Conservation (phyloP, 2,797 vertebrate genomes). For the Ataeniobius toweri region DNA sequence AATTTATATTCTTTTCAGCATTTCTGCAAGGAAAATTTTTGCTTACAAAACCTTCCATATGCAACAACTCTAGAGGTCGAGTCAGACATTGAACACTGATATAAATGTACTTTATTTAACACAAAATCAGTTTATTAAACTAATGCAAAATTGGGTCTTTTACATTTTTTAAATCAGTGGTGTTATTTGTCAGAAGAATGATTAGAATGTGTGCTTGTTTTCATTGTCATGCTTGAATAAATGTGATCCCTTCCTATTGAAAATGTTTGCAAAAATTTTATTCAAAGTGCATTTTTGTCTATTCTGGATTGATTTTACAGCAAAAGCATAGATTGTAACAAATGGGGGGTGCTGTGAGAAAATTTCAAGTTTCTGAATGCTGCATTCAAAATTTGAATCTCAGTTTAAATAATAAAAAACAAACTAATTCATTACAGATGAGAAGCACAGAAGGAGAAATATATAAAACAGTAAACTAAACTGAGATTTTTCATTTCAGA, state of each 20-base stretch:
- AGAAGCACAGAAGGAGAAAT: slow-evolving; percentile 32
- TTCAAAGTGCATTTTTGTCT: slow-evolving; percentile 77
- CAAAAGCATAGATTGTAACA: slow-evolving; percentile 15
- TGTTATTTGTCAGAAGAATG: slow-evolving; percentile 34
- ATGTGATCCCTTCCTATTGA: not conserved
- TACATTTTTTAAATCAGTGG: not conserved
- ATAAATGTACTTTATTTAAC: slow-evolving; percentile 19
- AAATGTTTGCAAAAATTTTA: slow-evolving; percentile 45
- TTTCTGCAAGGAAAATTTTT: slow-evolving; percentile 29
- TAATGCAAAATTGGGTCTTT: slow-evolving; percentile 24
- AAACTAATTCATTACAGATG: not conserved
- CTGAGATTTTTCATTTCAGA: slow-evolving; percentile 57
- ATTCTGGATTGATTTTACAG: slow-evolving; percentile 52
- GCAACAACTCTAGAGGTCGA: not conserved
- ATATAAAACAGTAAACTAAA: slow-evolving; percentile 31
- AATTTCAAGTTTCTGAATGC: not conserved
- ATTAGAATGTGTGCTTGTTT: slow-evolving; percentile 32
- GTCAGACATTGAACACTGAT: slow-evolving; percentile 8
- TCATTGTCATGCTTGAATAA: slow-evolving; percentile 4
- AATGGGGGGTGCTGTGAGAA: not conserved
- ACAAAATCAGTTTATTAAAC: slow-evolving; percentile 15
- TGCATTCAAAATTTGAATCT: slow-evolving; percentile 3
- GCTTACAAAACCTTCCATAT: slow-evolving; percentile 1
- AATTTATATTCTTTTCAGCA: slow-evolving; percentile 18
- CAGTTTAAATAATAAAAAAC: not conserved